Conservation (phyloP, 2,797 vertebrate genomes). For the Halcyon chelicuti region DNA sequence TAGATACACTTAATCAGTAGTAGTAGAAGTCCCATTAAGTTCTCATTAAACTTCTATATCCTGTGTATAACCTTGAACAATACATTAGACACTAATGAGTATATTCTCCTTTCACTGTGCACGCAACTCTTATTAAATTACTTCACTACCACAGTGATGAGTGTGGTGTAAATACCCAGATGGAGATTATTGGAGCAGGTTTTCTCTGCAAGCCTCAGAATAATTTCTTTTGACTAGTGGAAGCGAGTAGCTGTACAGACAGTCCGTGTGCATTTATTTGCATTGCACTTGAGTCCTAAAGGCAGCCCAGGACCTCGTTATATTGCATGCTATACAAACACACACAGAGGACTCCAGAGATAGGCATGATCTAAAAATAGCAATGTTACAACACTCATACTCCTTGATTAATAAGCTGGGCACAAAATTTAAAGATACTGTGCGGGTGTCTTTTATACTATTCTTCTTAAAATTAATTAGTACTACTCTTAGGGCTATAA, state of each 20-base stretch:
- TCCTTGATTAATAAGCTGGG: neutral
- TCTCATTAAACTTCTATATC: constrained; percentile 77
- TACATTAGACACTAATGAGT: constrained; percentile 74
- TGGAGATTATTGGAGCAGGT: neutral
- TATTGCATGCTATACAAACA: neutral
- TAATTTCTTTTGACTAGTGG: neutral
- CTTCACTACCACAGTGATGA: neutral
- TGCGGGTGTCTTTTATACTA: neutral
- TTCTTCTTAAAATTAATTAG: neutral
- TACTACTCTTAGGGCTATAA: neutral
- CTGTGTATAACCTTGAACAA: constrained; percentile 79
- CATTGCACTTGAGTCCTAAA: neutral
- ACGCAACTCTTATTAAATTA: constrained; percentile 12
- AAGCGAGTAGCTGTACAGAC: neutral
- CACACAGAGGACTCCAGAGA: neutral
- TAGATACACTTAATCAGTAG: constrained; percentile 78
- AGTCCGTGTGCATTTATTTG: neutral
- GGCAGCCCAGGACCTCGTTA: neutral
- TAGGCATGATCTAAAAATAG: neutral
- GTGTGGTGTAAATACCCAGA: neutral
- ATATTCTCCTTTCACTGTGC: constrained; percentile 24
- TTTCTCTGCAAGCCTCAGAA: neutral
- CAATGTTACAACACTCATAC: neutral
- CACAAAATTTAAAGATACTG: neutral
- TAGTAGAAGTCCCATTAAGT: constrained; percentile 76